Evolutionary conservation across 2,888 invertebrate genomes (phyloP).

Genomic region (Argyresthia goedartella): DNA sequence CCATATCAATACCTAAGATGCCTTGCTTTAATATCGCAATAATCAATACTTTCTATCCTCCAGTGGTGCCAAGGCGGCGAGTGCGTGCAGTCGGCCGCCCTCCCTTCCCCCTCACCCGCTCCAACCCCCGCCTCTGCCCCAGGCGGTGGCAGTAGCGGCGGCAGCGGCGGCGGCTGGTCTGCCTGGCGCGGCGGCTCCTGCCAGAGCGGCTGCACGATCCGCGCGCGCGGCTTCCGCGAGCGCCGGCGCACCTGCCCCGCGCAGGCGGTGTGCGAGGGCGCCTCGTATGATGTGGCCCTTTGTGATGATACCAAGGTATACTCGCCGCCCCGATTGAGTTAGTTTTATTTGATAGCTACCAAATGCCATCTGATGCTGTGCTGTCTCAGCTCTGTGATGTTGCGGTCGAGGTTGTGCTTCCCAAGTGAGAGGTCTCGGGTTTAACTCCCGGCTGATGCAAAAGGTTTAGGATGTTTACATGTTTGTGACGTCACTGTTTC

Average conservation of each 20-base stretch:
- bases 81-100: slow-evolving; percentile 58
- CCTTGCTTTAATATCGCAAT: no score
- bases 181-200: slow-evolving; percentile 74
- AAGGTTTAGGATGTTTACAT: no score
- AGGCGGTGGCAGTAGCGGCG: no score
- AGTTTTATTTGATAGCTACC: not conserved
- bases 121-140: slow-evolving; percentile 28
- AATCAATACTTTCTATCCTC: no score
- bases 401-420: no score
- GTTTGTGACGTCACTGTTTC: no score
- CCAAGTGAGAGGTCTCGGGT: no score
- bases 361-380: not conserved
- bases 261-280: slow-evolving; percentile 73
- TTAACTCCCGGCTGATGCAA: no score
- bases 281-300: slow-evolving; percentile 73
- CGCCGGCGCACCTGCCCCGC: slow-evolving; percentile 71
- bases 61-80: slow-evolving; percentile 79
- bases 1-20: no score
- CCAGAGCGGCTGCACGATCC: slow-evolving; percentile 75
- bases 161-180: no score
- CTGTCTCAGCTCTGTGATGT: no score
- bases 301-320: slow-evolving; percentile 75
- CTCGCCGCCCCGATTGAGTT: not conserved
- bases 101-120: slow-evolving; percentile 27
- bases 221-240: slow-evolving; percentile 72